Conservation (phyloP, 1,140 invertebrate species). For the Leptoteleia sp. region DNA sequence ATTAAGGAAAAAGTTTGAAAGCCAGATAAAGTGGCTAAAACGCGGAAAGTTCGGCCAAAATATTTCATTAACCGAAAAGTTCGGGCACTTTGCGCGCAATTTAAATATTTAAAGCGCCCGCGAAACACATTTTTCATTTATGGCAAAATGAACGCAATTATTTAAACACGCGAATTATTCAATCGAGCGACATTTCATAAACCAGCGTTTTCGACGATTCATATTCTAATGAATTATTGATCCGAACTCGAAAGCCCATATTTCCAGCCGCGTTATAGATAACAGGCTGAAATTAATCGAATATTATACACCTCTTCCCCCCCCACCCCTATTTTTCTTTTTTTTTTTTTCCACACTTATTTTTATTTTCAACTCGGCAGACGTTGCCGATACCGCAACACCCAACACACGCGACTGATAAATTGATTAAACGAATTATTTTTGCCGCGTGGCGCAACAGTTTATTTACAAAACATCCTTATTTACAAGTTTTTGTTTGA, state of each 20-base stretch:
- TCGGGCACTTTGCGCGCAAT: neutral
- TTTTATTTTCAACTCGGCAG: too few relatives aligned
- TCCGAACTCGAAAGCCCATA: neutral
- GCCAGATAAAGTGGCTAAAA: constrained; percentile 3
- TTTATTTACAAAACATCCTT: too few relatives aligned
- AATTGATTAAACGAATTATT: too few relatives aligned
- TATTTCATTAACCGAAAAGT: neutral
- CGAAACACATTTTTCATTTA: constrained; percentile 6
- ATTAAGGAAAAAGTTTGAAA: neutral
- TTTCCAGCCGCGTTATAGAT: constrained; percentile 1
- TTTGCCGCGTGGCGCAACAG: too few relatives aligned
- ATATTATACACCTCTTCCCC: too few relatives aligned
- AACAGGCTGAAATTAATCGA: constrained; percentile 2
- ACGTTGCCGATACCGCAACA: too few relatives aligned
- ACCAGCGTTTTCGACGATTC: neutral
- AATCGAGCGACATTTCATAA: constrained; percentile 1
- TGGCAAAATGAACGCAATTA: constrained; percentile 3
- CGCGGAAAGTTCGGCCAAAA: constrained; percentile 5
- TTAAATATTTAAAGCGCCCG: neutral
- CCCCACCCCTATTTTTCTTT: too few relatives aligned
- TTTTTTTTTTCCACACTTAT: too few relatives aligned
- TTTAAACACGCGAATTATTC: constrained; percentile 9
- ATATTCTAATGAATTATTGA: constrained; percentile 5
- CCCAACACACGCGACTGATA: too few relatives aligned
- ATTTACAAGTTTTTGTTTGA: too few relatives aligned